These are phyloP conservation scores for Schizotus pectinicornis DNA, from an alignment of 2,888 invertebrate genomes.

Conservation along the genomic window DNA sequence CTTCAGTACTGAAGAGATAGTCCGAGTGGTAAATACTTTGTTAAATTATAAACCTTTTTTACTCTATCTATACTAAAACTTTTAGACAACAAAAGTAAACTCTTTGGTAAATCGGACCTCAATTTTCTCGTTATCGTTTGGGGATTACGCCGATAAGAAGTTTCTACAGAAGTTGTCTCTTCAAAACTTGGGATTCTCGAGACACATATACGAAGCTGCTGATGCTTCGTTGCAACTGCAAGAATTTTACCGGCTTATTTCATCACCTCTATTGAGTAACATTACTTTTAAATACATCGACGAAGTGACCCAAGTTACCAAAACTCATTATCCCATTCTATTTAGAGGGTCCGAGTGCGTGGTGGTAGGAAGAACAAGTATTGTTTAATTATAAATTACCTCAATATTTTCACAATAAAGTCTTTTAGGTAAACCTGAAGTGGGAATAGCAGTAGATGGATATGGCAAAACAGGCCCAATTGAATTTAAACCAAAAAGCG, in stretches of 20 bases:
- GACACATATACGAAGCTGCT: slow-evolving; percentile 71
- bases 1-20: slow-evolving; percentile 60
- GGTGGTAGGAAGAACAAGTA: no score
- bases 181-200: slow-evolving; percentile 68
- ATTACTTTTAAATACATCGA: slow-evolving; percentile 65
- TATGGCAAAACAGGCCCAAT: slow-evolving; percentile 1
- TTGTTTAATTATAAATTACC: no score
- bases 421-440: neutral
- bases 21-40: slow-evolving; percentile 51
- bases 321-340: slow-evolving; percentile 61
- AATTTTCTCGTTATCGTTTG: slow-evolving; percentile 72
- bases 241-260: slow-evolving; percentile 70
- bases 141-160: slow-evolving; percentile 67
- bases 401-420: no score
- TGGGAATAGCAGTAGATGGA: neutral
- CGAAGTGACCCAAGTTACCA: slow-evolving; percentile 63
- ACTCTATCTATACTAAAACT: neutral
- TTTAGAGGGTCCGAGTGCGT: slow-evolving; percentile 64
- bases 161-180: slow-evolving; percentile 69
- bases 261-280: slow-evolving; percentile 69
- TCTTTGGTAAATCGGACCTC: slow-evolving; percentile 55
- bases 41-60: neutral
- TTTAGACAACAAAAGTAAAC: slow-evolving; percentile 30
- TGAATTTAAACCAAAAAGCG: neutral
- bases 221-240: slow-evolving; percentile 70